Evolutionary conservation across 2,888 invertebrate genomes (phyloP).

Genomic region (Aethes cnicana): DNA sequence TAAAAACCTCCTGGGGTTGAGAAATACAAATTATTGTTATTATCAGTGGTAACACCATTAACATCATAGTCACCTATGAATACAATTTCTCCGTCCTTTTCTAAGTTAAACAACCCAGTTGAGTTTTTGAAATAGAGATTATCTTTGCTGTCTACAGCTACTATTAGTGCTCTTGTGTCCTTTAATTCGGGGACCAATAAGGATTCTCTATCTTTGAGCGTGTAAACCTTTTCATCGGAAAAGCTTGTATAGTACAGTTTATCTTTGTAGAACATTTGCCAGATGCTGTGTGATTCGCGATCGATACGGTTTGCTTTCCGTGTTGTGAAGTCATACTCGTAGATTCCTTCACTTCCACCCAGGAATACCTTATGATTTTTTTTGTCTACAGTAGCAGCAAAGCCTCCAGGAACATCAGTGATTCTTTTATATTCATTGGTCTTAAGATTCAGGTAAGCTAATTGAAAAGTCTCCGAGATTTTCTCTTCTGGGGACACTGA

Average conservation of each 20-base stretch:
- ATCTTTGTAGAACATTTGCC: constrained; percentile 66
- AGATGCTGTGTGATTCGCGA: constrained; percentile 50
- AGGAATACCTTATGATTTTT: constrained; percentile 52
- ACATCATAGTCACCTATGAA: constrained; percentile 35
- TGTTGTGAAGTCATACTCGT: constrained; percentile 49
- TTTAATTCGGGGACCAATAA: constrained; percentile 39
- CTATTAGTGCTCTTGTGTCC: constrained; percentile 39
- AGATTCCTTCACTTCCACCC: constrained; percentile 60
- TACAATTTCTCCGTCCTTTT: constrained; percentile 26
- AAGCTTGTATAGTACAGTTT: constrained; percentile 59
- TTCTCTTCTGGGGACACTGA: constrained; percentile 30
- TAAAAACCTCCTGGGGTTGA: constrained; percentile 43
- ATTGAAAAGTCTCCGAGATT: constrained; percentile 40
- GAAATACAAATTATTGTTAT: constrained; percentile 43
- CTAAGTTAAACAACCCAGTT: constrained; percentile 44
- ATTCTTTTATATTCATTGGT: constrained; percentile 49
- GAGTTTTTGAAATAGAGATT: constrained; percentile 47
- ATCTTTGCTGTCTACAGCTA: constrained; percentile 43
- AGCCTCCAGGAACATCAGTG: constrained; percentile 50
- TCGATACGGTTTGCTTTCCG: constrained; percentile 44
- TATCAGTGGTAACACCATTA: constrained; percentile 36
- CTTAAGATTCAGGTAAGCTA: constrained; percentile 55
- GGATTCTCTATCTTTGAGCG: constrained; percentile 38
- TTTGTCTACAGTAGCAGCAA: constrained; percentile 57
- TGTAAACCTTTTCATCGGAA: constrained; percentile 44